phyloP scores from a whole-genome alignment of 2,888 invertebrate genomes.

The Ormyrus labotus region DNA sequence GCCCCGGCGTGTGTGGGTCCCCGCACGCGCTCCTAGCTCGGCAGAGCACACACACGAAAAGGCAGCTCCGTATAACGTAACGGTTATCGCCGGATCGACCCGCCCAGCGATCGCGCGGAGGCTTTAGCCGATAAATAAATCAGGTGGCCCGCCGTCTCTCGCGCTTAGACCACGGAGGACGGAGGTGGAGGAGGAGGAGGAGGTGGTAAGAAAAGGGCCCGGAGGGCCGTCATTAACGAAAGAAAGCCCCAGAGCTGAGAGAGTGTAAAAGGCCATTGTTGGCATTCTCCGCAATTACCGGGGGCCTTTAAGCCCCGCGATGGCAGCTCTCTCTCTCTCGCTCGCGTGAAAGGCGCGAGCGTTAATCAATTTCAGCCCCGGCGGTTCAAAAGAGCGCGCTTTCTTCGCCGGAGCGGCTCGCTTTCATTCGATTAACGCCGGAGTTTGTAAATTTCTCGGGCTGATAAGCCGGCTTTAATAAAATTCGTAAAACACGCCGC shows the following conservation, averaged over 20 bases:
- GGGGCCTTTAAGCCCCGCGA: not conserved
- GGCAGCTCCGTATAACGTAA: constrained; percentile 42
- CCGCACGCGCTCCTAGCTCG: not conserved
- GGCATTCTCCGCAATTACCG: constrained; percentile 16
- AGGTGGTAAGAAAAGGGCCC: constrained; percentile 33
- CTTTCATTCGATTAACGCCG: not conserved
- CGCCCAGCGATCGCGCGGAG: constrained; percentile 59
- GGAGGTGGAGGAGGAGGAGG: constrained; percentile 40
- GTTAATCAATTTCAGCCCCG: not conserved
- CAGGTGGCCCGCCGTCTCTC: constrained; percentile 46
- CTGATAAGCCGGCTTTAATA: too few species aligned
- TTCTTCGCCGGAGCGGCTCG: too few species aligned
- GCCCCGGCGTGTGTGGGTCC: not conserved
- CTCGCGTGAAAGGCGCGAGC: not conserved
- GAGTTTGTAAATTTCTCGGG: too few species aligned
- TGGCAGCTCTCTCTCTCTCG: not conserved
- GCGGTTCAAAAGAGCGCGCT: too few species aligned
- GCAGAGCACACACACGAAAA: constrained; percentile 31
- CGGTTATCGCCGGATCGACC: constrained; percentile 62
- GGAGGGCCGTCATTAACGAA: constrained; percentile 38
- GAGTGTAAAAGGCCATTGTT: constrained; percentile 25
- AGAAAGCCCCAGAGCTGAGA: not conserved
- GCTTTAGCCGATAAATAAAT: constrained; percentile 62
- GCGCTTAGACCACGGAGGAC: constrained; percentile 3
- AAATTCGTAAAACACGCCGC: too few species aligned